Conservation (phyloP, 2,797 vertebrate species). For the Parauchenoglanis punctatus region DNA sequence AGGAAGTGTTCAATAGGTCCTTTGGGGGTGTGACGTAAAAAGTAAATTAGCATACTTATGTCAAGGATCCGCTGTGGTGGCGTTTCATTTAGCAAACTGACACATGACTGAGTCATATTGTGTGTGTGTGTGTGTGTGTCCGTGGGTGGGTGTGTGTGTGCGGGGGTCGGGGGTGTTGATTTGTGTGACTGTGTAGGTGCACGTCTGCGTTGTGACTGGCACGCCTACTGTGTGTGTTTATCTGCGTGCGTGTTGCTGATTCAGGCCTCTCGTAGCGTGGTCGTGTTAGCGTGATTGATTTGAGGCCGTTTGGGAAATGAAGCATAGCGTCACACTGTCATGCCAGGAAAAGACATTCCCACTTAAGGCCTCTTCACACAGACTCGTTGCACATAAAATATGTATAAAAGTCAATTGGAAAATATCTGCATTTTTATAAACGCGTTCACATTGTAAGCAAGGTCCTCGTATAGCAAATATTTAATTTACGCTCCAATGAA, state of each 20-base stretch:
- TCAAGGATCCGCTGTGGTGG: not conserved
- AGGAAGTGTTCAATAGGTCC: slow-evolving; percentile 8
- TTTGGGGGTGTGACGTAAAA: slow-evolving; percentile 2
- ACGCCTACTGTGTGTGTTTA: not conserved
- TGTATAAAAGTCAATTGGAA: not conserved
- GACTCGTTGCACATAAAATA: not conserved
- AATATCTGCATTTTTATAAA: not conserved
- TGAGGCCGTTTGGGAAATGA: slow-evolving; percentile 33
- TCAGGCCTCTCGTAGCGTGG: not conserved
- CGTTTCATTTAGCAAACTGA: slow-evolving; percentile 2
- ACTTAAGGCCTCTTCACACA: not conserved
- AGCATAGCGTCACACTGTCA: slow-evolving; percentile 15
- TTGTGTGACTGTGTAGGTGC: not conserved
- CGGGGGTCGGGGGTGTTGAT: not conserved
- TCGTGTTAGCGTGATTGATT: slow-evolving; percentile 35
- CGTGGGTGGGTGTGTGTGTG: not conserved
- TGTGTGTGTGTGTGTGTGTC: not conserved
- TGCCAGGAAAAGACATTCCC: slow-evolving; percentile 10
- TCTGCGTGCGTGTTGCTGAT: slow-evolving; percentile 7
- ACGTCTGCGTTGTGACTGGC: not conserved
- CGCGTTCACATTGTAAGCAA: not conserved
- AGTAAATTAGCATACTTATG: not conserved
- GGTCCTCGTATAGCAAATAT: not conserved
- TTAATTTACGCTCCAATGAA: not conserved
- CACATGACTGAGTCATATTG: not conserved